Evolutionary conservation across 92 coral and sea anemone species (phyloP), one percentile per base, ranked within the genome.

Genomic region (Phenganax stokvisi): DNA sequence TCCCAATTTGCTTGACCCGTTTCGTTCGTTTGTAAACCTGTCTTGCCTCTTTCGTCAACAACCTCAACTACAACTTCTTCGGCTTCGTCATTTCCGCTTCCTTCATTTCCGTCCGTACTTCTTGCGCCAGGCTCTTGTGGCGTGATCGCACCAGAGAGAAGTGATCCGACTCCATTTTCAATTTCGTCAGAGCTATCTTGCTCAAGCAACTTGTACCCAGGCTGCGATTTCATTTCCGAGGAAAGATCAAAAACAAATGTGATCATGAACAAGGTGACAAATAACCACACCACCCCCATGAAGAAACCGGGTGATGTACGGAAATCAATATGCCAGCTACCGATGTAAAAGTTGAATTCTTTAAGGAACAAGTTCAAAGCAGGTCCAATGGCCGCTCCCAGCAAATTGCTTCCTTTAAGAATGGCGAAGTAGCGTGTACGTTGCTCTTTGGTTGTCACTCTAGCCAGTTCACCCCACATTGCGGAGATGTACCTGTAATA

Each of bases 301-400:
- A 79, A 79, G 61, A 79, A 79, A 12, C 83, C 83, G 51, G 83
- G 83, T 0, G 83, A 79, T 1, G 83, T 79, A n/a, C 83, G 73
- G 11, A 63, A 79, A 57, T 79, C 83, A 51, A 79, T 79, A 15
- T 79, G 83, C 83, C 83, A 79, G 51, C 69, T 54, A 27, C 74
- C 83, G 56, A 79, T 79, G 15, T 79, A 63, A 31, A 79, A 79
- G 30, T 79, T 20, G 71, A 79, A 79, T 25, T 79, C 71, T n/a
- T 63, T 79, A 10, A 79, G 62, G 27, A 79, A 79, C n/a, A 79
- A 20, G 69, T 79, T 79, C 44, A 79, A 55, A 8, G 83, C 83
- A 31, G 83, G 83, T 13, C 83, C 83, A 25, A 79, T 79, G 83
- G 83, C 83, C 27, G 83, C 83, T 29, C 83, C 83, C 7, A 79